These are phyloP conservation scores for Cyprinodon brontotheroides DNA, from an alignment of 2,113 vertebrate genomes.

Conservation along the genomic window DNA sequence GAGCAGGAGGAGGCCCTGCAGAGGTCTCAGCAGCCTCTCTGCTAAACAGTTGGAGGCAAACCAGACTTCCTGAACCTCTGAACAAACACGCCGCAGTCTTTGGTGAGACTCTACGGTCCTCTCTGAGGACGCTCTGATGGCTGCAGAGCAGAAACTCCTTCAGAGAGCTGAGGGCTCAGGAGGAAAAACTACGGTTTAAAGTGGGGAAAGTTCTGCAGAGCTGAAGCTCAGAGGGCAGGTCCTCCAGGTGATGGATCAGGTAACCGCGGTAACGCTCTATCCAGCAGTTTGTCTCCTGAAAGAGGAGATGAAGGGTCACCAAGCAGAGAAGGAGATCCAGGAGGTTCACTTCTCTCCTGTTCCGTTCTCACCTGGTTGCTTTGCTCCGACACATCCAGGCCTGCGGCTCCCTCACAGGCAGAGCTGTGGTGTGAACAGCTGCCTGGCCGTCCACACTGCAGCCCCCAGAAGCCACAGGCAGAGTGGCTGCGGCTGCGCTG, in stretches of 20 bases:
- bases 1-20: background rate
- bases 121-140: no score
- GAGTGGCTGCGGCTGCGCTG: slow-evolving; percentile 72
- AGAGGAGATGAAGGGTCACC: no score
- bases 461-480: slow-evolving; percentile 70
- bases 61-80: slow-evolving; percentile 26
- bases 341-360: background rate
- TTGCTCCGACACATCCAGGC: slow-evolving; percentile 27
- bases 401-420: slow-evolving; percentile 24
- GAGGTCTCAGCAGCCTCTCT: slow-evolving; percentile 37
- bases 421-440: slow-evolving; percentile 51
- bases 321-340: no score
- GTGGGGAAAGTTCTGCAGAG: no score
- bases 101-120: background rate
- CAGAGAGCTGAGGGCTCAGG: no score
- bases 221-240: no score
- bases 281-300: no score
- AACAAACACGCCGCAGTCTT: slow-evolving; percentile 21
- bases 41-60: slow-evolving; percentile 19
- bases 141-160: no score
- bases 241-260: slow-evolving; percentile 43
- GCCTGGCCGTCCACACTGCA: slow-evolving; percentile 54
- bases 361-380: slow-evolving; percentile 10
- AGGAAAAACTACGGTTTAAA: no score
- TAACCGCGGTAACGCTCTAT: slow-evolving; percentile 26